Base-by-base conservation (phyloP, 2,113 vertebrate genomes). In the Elaphurus davidianus region DNA sequence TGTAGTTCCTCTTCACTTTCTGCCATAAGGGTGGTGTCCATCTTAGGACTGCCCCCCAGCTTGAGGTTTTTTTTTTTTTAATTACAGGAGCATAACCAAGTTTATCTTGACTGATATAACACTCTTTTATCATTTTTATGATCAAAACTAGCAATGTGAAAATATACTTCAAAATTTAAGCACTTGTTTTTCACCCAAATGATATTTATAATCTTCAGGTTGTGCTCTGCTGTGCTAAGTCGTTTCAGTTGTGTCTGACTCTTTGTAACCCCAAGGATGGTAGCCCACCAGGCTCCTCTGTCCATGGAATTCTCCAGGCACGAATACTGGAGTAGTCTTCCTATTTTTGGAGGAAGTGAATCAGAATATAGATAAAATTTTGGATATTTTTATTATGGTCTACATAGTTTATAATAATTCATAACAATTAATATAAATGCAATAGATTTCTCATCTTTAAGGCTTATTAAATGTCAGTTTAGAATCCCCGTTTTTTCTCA, bases 401-500 rank as follows among this genome's bases (percentile, higher is more conserved):
- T 90, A 13, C 15, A 14, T 76, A 50, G 76, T 79, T 95, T 45
- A 25, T 83, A 19, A 47, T 71, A 43, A 25, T 12, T 8, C 12
- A 40, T 21, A n/a, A 9, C 27, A 76, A n/a, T n/a, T n/a, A n/a
- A 55, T 15, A 23, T 50, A 81, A 93, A 45, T 52, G 27, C 30
- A 92, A 17, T 17, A 47, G 19, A 91, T 6, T 60, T 78, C 25
- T n/a, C 16, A 4, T 94, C 25, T 90, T 82, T 86, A 97, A 78
- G 64, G 83, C 91, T 76, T 85, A 36, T 85, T 28, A 40, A 36
- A 17, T 33, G 1, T 71, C 78, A 84, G 74, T 86, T 87, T 74
- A 95, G 33, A 97, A 90, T 30, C 57, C 45, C 10, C 50, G 25
- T 33, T 95, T 95, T 90, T 74, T 79, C 17, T 79, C 47, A 50